Conservation (phyloP, 2,113 vertebrate species). For the Cinclus cinclus region DNA sequence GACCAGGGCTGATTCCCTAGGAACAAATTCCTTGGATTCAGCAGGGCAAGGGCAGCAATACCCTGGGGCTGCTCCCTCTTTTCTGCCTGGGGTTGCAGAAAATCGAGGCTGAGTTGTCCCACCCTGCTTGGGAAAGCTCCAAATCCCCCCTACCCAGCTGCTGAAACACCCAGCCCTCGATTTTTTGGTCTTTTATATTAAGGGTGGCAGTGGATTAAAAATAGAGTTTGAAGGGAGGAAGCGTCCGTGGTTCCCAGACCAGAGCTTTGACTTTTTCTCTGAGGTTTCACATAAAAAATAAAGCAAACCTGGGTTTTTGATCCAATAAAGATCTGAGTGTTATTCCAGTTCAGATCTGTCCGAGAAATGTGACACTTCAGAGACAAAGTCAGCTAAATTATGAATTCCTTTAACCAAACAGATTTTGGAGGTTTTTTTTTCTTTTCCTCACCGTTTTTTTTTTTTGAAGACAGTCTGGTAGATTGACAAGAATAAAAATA, state of each 20-base stretch:
- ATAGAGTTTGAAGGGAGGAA: not conserved
- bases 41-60: not conserved
- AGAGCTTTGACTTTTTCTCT: not conserved
- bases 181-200: not conserved
- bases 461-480: not conserved
- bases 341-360: not conserved
- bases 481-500: not conserved
- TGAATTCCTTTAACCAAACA: not conserved
- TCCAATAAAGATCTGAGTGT: not conserved
- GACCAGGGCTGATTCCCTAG: accelerated
- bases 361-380: not conserved
- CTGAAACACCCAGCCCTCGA: not conserved
- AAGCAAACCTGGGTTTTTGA: constrained; percentile 4
- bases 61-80: not conserved
- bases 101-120: not conserved
- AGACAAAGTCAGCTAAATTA: not conserved
- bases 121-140: not conserved
- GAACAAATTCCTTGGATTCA: not conserved
- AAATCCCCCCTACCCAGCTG: not conserved
- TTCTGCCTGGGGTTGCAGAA: not conserved
- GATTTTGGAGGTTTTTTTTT: not conserved
- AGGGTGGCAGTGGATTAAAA: not conserved
- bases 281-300: not conserved
- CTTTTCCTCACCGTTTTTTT: not conserved
- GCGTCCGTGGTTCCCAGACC: not conserved